Evolutionary conservation across 2,797 vertebrate genomes (phyloP), one percentile per base, ranked within the genome.

Genomic region (Acrossocheilus fasciatus): DNA sequence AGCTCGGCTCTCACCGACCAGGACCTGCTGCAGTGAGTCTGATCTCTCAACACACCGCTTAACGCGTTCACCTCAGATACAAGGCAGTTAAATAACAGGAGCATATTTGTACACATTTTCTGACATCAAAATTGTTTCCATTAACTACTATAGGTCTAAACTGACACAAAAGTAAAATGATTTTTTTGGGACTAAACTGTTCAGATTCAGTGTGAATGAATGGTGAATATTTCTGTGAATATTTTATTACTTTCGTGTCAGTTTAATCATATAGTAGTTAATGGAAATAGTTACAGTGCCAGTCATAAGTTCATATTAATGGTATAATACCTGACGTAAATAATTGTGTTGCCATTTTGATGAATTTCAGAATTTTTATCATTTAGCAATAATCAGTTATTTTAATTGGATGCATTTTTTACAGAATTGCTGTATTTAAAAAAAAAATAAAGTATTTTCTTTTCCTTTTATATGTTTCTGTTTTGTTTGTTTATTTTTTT

Each of bases 1-100:
- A 91, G 96, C 0, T 93, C 96, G 0, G 73, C 95, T 4, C 90
- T 97, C 88, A 96, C 93, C 0, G 97, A 98, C 74, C 94, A 97
- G 39, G 97, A 98, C 83, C 94, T 98, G 88, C 96, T 96, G 90
- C 96, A 97, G 98, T 99, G 94, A 98, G 96, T 34, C 30, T 66
- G 18, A 52, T 74, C 26, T 76, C 54, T 17, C 30, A n/a, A 36
- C 43, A 23, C 4, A 34, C 17, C 17, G 68, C 39, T 64, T 0
- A 18, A 17, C 10, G 0, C 14, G 10, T 76, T 75, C 45, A 52
- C 18, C 11, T 75, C 30, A 52, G 45, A 45, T 9, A 17, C 23
- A 73, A 14, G 7, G 69, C 11, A 43, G 12, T 5, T n/a, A 26
- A 50, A 34, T 52, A 0, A 52, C 26, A 45, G 0, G 0, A 11